A percentile compares a stretch with the other conserved stretches of the same genome.
Evolutionary conservation across 2,888 invertebrate genomes (phyloP).

Genomic region (Platypus cylindrus): DNA sequence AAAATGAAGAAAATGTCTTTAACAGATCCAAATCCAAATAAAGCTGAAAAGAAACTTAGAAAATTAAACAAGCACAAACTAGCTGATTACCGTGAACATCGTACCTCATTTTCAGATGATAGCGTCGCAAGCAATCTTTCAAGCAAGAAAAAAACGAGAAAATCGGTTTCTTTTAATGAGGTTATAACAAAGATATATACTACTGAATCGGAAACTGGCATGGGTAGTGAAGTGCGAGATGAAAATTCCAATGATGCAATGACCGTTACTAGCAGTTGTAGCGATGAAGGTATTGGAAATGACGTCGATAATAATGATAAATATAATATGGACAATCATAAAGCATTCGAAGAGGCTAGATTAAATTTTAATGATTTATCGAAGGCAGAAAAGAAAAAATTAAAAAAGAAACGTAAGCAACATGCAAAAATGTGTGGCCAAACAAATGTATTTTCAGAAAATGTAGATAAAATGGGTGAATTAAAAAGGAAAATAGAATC

Average conservation of each 20-base stretch:
- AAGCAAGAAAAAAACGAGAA: slow-evolving; percentile 24
- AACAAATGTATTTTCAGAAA: slow-evolving; percentile 20
- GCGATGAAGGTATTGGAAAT: slow-evolving; percentile 29
- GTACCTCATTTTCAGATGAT: slow-evolving; percentile 13
- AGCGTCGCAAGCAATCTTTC: slow-evolving; percentile 17
- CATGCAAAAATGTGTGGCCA: slow-evolving; percentile 20
- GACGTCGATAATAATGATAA: slow-evolving; percentile 24
- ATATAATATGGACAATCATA: slow-evolving; percentile 22
- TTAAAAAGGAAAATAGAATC: slow-evolving; percentile 19
- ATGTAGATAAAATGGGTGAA: slow-evolving; percentile 18
- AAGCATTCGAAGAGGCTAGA: slow-evolving; percentile 26
- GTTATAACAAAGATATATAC: slow-evolving; percentile 30
- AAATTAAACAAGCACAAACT: slow-evolving; percentile 29
- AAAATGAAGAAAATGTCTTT: slow-evolving; percentile 36
- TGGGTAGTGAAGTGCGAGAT: slow-evolving; percentile 23
- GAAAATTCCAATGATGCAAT: slow-evolving; percentile 21
- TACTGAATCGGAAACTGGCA: slow-evolving; percentile 25
- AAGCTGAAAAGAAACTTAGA: slow-evolving; percentile 26
- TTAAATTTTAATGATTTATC: slow-evolving; percentile 26
- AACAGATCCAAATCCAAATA: slow-evolving; percentile 23
- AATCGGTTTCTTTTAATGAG: slow-evolving; percentile 31
- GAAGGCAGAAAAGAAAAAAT: slow-evolving; percentile 27
- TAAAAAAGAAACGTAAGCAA: slow-evolving; percentile 27
- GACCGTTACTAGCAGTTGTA: slow-evolving; percentile 18
- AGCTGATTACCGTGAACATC: slow-evolving; percentile 18